A percentile compares a stretch with the other conserved stretches of the same genome.
phyloP scores from a whole-genome alignment of 1,140 invertebrate genomes.

The Mizuhopecten yessoensis region DNA sequence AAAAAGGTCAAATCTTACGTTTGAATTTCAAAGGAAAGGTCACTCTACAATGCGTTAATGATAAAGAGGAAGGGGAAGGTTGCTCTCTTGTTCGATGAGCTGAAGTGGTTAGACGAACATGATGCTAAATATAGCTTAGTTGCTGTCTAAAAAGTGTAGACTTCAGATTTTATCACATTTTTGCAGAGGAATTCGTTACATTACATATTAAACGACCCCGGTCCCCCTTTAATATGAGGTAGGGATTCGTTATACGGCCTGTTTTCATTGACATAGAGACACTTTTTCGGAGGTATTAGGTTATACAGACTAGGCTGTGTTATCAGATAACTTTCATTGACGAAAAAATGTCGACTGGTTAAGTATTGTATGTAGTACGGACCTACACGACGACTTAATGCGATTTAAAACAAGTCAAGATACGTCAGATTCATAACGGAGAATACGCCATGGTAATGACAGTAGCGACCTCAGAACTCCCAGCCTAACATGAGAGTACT shows the following conservation, averaged over 20 bases:
- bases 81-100: too few species aligned
- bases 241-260: not conserved
- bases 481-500: too few species aligned
- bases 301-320: not conserved
- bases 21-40: not conserved
- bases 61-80: too few species aligned
- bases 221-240: too few species aligned
- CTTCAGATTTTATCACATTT: not conserved
- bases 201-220: too few species aligned
- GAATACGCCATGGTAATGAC: not conserved
- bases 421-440: not conserved
- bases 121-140: too few species aligned
- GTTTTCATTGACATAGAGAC: not conserved
- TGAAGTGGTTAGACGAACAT: too few species aligned
- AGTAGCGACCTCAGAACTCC: not conserved
- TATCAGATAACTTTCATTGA: not conserved
- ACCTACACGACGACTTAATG: slow-evolving; percentile 22
- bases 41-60: not conserved
- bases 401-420: not conserved
- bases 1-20: not conserved
- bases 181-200: too few species aligned
- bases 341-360: not conserved
- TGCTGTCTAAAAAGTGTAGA: too few species aligned
- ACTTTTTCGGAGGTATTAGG: not conserved
- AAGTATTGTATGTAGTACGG: not conserved